These are phyloP conservation scores for Falco cherrug DNA, from an alignment of 2,797 vertebrate genomes.

Conservation along the genomic window DNA sequence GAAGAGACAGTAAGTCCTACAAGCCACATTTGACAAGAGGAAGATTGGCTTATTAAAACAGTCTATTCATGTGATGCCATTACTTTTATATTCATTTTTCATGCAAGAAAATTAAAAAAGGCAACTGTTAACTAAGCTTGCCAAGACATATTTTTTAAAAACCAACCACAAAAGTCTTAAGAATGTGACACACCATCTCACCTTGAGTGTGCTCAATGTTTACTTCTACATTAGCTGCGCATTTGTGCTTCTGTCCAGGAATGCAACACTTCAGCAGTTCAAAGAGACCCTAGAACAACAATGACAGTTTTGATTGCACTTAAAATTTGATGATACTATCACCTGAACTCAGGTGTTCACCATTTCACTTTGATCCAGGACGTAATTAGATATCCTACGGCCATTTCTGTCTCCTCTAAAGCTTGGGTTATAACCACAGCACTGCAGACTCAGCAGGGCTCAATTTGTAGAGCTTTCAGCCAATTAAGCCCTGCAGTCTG, in stretches of 20 bases:
- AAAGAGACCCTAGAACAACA: not conserved
- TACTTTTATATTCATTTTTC: not conserved
- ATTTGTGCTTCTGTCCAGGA: not conserved
- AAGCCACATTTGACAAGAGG: not conserved
- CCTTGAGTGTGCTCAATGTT: not conserved
- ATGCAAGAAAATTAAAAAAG: not conserved
- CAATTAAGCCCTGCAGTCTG: not conserved
- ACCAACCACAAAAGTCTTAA: not conserved
- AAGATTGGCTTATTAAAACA: not conserved
- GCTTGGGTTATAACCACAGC: not conserved
- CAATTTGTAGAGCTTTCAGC: not conserved
- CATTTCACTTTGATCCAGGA: not conserved
- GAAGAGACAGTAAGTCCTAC: not conserved
- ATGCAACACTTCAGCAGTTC: not conserved
- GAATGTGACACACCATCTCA: not conserved
- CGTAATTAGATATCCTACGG: not conserved
- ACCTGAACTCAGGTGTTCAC: not conserved
- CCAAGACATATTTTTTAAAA: not conserved
- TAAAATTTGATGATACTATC: not conserved
- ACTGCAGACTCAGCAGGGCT: not conserved
- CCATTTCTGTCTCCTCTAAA: not conserved
- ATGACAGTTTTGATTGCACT: not conserved
- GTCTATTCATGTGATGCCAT: not conserved
- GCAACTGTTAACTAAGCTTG: not conserved
- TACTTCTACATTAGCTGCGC: not conserved